phyloP scores from a whole-genome alignment of 30 jellyfish, hydroid and myxozoan species.

The Chironex yamaguchii region DNA sequence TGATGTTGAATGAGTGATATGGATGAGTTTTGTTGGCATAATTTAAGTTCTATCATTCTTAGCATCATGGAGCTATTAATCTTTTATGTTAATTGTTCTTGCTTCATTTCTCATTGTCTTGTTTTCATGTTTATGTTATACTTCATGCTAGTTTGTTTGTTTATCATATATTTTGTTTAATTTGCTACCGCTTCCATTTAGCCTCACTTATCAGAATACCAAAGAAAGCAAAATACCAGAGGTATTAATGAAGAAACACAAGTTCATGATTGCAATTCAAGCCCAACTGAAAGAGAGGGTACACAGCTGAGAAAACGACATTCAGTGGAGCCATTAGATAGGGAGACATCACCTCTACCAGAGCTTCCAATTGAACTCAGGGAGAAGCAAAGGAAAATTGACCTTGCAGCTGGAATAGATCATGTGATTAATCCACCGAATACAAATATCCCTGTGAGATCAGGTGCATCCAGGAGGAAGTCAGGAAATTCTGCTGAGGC shows the following conservation, averaged over 20 bases:
- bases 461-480: constrained; percentile 17
- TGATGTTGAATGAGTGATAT: too few species aligned
- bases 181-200: too few species aligned
- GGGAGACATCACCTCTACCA: constrained; percentile 89
- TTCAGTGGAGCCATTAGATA: constrained; percentile 85
- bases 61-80: neutral
- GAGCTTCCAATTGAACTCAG: constrained; percentile 87
- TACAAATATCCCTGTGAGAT: constrained; percentile 25
- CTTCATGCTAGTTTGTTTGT: neutral
- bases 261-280: constrained; percentile 16
- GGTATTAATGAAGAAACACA: constrained; percentile 13
- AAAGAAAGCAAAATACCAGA: constrained; percentile 77
- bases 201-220: constrained; percentile 91
- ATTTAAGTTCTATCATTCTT: too few species aligned
- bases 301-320: constrained; percentile 61
- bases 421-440: constrained; percentile 50
- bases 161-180: too few species aligned
- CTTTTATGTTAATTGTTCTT: neutral
- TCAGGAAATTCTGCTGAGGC: constrained; percentile 7
- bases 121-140: neutral
- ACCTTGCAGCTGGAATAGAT: constrained; percentile 63
- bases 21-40: too few species aligned
- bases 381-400: constrained; percentile 75
- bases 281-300: constrained; percentile 57
- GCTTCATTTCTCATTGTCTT: neutral